Evolutionary conservation across 2,888 invertebrate genomes (phyloP), one percentile per base, ranked within the genome.

Genomic region (Tubulanus polymorphus): DNA sequence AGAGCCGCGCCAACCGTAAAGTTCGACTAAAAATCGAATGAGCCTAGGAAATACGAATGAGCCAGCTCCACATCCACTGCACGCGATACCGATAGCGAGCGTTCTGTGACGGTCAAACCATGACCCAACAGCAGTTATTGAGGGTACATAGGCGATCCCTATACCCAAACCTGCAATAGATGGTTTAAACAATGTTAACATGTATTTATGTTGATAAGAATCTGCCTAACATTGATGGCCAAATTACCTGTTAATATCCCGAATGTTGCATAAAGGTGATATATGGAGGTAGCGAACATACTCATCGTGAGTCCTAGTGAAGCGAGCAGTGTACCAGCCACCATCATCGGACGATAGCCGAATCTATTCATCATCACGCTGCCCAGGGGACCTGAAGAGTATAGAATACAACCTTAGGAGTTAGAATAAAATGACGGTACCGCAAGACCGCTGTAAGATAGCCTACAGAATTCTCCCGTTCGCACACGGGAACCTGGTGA

Each of bases 301-400:
- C 70, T 68, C 10, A 72, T 61, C 1, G 63, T 63, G 20, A 75
- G 66, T 10, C 75, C 75, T 1, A 63, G 51, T 3, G 72, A 63
- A 1, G 73, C 61, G 6, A 75, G 50, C 15, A 74, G 28, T 0
- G 73, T 73, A 2, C 75, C 74, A 3, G 69, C 49, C 65, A 74
- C 71, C 1, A 73, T 70, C 53, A 72, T 72, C 27, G 71, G 54
- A 5, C 75, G 67, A 53, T 68, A 65, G 1, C 75, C 75, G 58
- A 66, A 70, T 52, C 61, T 61, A 51, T 66, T 66, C 49, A 71
- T 70, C 48, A 74, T 63, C 54, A 69, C 71, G 20, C 73, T 66
- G 35, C 72, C 63, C 57, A 74, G 61, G 20, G 74, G 67, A 63
- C 73, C 74, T 74, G 60, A 1, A 68, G 63, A 23, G 49, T 37